A percentile compares a stretch with the other conserved stretches of the same genome.
phyloP scores from a whole-genome alignment of 2,888 invertebrate species.

The Tricholauxania praeusta region DNA sequence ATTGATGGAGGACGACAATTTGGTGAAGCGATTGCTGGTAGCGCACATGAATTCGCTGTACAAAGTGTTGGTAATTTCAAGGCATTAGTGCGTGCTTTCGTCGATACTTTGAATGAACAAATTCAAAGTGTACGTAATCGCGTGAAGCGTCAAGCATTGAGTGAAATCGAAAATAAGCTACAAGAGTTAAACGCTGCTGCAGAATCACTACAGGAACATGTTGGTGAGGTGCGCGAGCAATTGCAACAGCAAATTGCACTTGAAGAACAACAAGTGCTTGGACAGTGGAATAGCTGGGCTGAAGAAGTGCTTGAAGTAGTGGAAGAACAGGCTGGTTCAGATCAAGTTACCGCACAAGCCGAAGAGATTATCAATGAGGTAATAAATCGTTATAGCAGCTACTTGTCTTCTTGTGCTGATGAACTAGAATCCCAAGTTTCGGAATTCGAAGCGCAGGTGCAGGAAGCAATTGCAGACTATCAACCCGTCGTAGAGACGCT shows the following conservation, averaged over 20 bases:
- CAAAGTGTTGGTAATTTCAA: not conserved
- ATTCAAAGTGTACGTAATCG: not conserved
- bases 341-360: not conserved
- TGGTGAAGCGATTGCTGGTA: not conserved
- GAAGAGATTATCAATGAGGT: conserved; percentile 12
- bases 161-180: conserved; percentile 1
- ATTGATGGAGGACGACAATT: not conserved
- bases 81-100: conserved; percentile 5
- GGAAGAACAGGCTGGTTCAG: not conserved
- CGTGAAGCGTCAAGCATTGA: conserved; percentile 18
- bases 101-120: conserved; percentile 10
- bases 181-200: not conserved
- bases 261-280: not conserved
- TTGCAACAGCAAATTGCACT: not conserved
- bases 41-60: not conserved
- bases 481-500: not conserved
- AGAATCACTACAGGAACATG: not conserved
- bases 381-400: conserved; percentile 24
- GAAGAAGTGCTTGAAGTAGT: not conserved
- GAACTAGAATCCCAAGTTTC: conserved; percentile 8
- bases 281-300: conserved; percentile 11
- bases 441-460: conserved; percentile 7
- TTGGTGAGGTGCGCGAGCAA: not conserved
- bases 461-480: not conserved
- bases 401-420: conserved; percentile 22